Conservation (phyloP, 2,797 vertebrate genomes). For the Triplophysa yarkandensis region DNA sequence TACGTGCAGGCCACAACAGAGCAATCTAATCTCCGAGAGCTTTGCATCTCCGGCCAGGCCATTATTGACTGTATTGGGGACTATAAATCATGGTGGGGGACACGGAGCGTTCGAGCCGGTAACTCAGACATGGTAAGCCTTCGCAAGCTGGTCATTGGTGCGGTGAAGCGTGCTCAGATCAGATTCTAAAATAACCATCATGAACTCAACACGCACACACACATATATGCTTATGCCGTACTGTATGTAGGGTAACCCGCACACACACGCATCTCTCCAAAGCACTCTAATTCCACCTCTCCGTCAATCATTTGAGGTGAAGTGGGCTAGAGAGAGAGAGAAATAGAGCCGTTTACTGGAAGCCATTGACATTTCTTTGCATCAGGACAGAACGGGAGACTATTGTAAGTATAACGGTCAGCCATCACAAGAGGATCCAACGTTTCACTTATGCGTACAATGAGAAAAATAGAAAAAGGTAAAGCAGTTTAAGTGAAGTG, state of each 20-base stretch:
- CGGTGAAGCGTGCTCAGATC: constrained; percentile 52
- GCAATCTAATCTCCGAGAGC: constrained; percentile 58
- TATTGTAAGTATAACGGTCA: constrained; percentile 53
- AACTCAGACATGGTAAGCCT: constrained; percentile 63
- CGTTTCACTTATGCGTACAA: not conserved
- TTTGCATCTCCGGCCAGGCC: constrained; percentile 62
- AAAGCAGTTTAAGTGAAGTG: not conserved
- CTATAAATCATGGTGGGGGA: constrained; percentile 71
- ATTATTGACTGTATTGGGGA: constrained; percentile 73
- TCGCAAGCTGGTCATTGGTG: constrained; percentile 66
- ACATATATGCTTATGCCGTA: constrained; percentile 10
- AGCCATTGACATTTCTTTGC: constrained; percentile 65
- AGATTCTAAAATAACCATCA: constrained; percentile 50
- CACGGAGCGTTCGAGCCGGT: constrained; percentile 54
- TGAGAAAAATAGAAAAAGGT: not conserved
- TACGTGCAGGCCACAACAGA: constrained; percentile 51
- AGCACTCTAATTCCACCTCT: constrained; percentile 40
- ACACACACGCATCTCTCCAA: constrained; percentile 17
- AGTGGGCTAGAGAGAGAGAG: constrained; percentile 48
- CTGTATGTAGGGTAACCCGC: not conserved
- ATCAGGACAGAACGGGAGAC: constrained; percentile 60
- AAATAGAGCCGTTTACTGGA: constrained; percentile 60
- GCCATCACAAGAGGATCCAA: not conserved
- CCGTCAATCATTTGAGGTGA: constrained; percentile 40
- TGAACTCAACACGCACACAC: constrained; percentile 27